phyloP scores from a whole-genome alignment of 2,113 vertebrate species.

The Tupaia tana region DNA sequence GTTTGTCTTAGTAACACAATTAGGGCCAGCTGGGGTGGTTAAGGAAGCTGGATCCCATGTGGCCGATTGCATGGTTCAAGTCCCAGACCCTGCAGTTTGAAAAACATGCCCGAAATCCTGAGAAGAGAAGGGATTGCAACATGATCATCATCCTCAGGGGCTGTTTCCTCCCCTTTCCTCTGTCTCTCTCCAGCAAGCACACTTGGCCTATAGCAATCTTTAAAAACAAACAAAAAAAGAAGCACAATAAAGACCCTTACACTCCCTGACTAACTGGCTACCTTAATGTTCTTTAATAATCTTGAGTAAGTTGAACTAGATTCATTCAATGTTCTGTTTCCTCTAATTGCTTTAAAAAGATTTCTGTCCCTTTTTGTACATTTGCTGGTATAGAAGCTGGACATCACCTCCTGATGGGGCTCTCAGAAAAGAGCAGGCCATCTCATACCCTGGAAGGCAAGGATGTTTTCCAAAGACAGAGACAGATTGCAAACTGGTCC shows the following conservation, averaged over 20 bases:
- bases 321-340: not conserved
- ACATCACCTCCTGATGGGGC: not conserved
- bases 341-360: not conserved
- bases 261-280: not conserved
- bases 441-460: not conserved
- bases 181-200: too few relatives aligned
- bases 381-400: not conserved
- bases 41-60: too few relatives aligned
- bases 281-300: not conserved
- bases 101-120: too few relatives aligned
- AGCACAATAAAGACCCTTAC: not conserved
- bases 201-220: too few relatives aligned
- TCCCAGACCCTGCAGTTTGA: too few relatives aligned
- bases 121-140: too few relatives aligned
- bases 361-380: not conserved
- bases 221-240: too few relatives aligned
- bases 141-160: too few relatives aligned
- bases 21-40: too few relatives aligned
- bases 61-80: too few relatives aligned
- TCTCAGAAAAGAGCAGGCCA: not conserved
- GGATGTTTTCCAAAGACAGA: slow-evolving; percentile 4
- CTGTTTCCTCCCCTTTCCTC: too few relatives aligned
- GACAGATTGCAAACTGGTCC: slow-evolving; percentile 57
- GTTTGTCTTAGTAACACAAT: not conserved
- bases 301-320: not conserved